Evolutionary conservation across 2,113 vertebrate genomes (phyloP), one percentile per base, ranked within the genome.

Genomic region (Sphyrna mokarran): DNA sequence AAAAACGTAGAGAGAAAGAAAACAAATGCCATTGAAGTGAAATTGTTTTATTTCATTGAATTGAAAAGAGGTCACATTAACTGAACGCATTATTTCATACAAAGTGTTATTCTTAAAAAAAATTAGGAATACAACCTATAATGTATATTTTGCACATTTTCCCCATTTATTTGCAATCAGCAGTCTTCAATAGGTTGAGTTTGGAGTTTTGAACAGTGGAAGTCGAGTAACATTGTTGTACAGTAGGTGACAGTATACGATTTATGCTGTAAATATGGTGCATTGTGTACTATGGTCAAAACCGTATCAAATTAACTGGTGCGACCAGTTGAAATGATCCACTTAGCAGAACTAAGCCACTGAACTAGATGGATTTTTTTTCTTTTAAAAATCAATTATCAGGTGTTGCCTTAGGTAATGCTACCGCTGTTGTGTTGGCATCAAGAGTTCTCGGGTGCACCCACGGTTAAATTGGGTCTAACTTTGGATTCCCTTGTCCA

Each of bases 201-300:
- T 37, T 93, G 29, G 33, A 22, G 33, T 66, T 37, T 37, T 37
- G 61, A 68, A 37, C 37, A 66, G 63, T 22, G 37, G 18, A 72
- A 76, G 66, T 76, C 37, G 29, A 95, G 66, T 33, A 95, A 95
- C 33, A 94, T 54, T 95, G 37, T 54, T 72, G 66, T 72, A 76
- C 26, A 95, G 94, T 54, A 95, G 94, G 69, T 95, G 69, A 72
- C 94, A 48, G 23, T 70, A 95, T 95, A 33, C 29, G 94, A 72
- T 72, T 72, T 76, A 54, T 95, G 1, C 66, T 70, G 68, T 54
- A 14, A 70, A 76, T 43, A 95, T 69, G 37, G n/a, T 69, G 18
- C n/a, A 70, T 43, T 94, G n/a, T 94, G 8, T 37, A 22, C 10
- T 66, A 33, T n/a, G 89, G 48, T n/a, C 22, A 16, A 94, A 70